Base-by-base conservation (phyloP, 2,797 vertebrate species). In the Rhodeus uyekii region DNA sequence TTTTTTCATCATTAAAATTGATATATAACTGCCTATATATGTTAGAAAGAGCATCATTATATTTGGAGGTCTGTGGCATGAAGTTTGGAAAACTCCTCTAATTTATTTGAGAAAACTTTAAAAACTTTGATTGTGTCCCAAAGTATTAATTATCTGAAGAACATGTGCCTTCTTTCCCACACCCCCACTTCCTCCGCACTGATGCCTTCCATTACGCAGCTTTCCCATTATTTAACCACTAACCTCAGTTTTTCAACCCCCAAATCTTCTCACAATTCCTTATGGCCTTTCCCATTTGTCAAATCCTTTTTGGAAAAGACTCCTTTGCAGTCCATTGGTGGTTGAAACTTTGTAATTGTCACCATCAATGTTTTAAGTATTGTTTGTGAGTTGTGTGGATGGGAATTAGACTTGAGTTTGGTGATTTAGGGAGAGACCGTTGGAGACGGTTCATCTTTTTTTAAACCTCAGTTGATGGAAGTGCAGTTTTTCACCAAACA, bases 171-270 rank as follows among this genome's bases (percentile, higher is more conserved):
- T 60, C 29, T 82, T 90, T 92, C 93, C 90, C 93, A 90, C 92
- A 90, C 87, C 85, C 90, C 87, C 90, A 87, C 84, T 90, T 92
- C 90, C 89, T 91, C 82, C 38, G 82, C 84, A 64, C 83, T 85
- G 82, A 67, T 73, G 78, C 76, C 29, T 88, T 88, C 87, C 86
- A 89, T 83, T 74, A 60, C 42, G 83, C 82, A 85, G 82, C 89
- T 86, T 80, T 46, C 29, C 32, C 29, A 61, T 73, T 34, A 88
- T 87, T 90, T 91, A 91, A 93, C 91, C 90, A 1, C 92, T 75
- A 68, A 79, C 80, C 22, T 39, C 80, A 22, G 27, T 58, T 83
- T 87, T 78, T 48, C 85, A 86, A 39, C 81, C 88, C 83, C 83
- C 74, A 38, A 14, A 65, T 64, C 12, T 87, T 88, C 88, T 87